These are phyloP conservation scores for Monoplex corrugatus DNA, from an alignment of 2,888 invertebrate species.

Conservation along the genomic window DNA sequence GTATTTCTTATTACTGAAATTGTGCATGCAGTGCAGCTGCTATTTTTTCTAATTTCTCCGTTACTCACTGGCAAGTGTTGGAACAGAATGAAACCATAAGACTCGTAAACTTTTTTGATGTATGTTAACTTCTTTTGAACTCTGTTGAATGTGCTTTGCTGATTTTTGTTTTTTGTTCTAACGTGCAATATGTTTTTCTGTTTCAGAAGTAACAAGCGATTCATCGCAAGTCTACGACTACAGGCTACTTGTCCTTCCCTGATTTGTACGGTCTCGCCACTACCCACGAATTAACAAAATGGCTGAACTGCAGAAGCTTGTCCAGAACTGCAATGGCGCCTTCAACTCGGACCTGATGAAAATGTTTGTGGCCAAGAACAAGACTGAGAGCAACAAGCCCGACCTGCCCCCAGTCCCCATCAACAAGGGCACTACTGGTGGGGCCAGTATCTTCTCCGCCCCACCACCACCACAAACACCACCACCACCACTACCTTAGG, in stretches of 20 bases:
- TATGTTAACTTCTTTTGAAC: background rate
- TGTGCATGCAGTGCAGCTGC: too few relatives aligned
- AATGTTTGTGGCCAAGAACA: slow-evolving; percentile 59
- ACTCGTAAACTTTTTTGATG: too few relatives aligned
- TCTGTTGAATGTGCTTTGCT: background rate
- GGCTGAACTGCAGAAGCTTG: slow-evolving; percentile 76
- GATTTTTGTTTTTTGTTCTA: background rate
- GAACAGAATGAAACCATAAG: too few relatives aligned
- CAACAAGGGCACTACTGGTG: slow-evolving; percentile 62
- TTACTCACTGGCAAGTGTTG: too few relatives aligned
- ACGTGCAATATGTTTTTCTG: background rate
- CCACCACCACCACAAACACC: slow-evolving; percentile 57
- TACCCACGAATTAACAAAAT: slow-evolving; percentile 68
- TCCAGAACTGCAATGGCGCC: slow-evolving; percentile 74
- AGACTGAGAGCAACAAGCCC: slow-evolving; percentile 16
- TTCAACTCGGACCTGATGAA: slow-evolving; percentile 75
- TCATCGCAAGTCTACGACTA: slow-evolving; percentile 56
- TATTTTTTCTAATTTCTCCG: too few relatives aligned
- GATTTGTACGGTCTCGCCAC: slow-evolving; percentile 59
- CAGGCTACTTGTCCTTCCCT: slow-evolving; percentile 66
- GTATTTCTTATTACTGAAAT: too few relatives aligned
- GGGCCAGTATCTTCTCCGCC: slow-evolving; percentile 67
- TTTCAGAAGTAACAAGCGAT: background rate
- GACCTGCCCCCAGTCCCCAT: background rate
- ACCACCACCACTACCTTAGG: slow-evolving; percentile 58